Evolutionary conservation across 2,797 vertebrate genomes (phyloP), one percentile per base, ranked within the genome.

Genomic region (Xiphorhynchus erythropygius): DNA sequence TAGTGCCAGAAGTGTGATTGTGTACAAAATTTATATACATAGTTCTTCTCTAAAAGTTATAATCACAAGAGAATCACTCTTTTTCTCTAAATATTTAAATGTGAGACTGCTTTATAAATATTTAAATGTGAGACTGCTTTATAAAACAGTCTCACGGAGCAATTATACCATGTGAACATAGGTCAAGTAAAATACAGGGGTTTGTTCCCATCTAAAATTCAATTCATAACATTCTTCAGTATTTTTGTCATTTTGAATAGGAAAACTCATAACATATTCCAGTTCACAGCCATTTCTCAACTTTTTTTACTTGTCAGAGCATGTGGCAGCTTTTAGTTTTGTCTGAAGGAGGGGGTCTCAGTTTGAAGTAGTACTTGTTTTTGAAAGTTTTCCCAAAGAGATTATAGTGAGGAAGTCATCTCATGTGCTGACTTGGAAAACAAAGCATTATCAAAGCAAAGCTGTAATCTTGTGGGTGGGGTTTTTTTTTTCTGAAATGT

Each of bases 21-120:
- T 78, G 35, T 86, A 62, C 27, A 59, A 65, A 52, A 81, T 46
- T 59, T 80, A 42, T 77, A 42, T 44, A 84, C 7, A 1, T 5
- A 52, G 49, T 27, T 82, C 30, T 89, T 84, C 67, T 80, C 37
- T 11, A 18, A 22, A 87, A 93, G 44, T 63, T 33, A 39, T n/a
- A 86, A 79, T 93, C 22, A 16, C 39, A 63, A 73, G 44, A 62
- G 16, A 83, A 86, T 39, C 56, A 11, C 21, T 90, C 0, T 10
- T 30, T 73, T 91, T 84, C 41, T 46, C n/a, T 67, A 63, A 84
- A 32, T 88, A 89, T 89, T 91, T 92, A 73, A 91, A 56, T 80
- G 16, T 62, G 46, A 82, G 49, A 10, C 41, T 42, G 15, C 35
- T 88, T 86, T 91, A 47, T 65, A 65, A 81, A 18, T 88, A 84